Conservation (phyloP, 2,113 vertebrate genomes). For the Myrmecophaga tridactyla region DNA sequence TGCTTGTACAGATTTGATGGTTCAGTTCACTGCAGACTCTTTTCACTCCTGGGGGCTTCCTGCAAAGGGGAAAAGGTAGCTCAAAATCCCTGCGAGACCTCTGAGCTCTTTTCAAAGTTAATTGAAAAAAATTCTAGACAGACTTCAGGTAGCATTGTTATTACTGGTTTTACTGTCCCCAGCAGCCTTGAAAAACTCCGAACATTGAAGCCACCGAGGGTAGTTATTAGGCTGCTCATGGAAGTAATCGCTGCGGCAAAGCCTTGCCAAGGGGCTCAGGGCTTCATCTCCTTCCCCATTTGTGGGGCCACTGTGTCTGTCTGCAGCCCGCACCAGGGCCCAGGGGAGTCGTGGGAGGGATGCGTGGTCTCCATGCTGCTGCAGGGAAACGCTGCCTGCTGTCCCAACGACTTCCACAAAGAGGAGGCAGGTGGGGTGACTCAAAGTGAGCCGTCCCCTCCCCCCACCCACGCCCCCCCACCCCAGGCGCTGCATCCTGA, state of each 20-base stretch:
- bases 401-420: neutral
- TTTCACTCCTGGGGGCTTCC: neutral
- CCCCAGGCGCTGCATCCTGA: neutral
- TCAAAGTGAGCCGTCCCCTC: neutral
- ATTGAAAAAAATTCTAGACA: neutral
- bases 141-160: neutral
- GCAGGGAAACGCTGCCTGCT: neutral
- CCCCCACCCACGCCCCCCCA: neutral
- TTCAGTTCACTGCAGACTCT: neutral
- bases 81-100: slow-evolving; percentile 13
- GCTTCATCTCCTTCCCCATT: neutral
- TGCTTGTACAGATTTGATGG: neutral
- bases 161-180: slow-evolving; percentile 22
- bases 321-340: neutral
- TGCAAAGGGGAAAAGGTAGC: neutral
- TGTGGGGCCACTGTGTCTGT: neutral
- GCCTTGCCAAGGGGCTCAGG: neutral
- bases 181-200: neutral
- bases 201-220: slow-evolving; percentile 22
- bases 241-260: neutral
- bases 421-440: slow-evolving; percentile 4
- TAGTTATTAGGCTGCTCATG: neutral
- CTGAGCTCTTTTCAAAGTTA: neutral
- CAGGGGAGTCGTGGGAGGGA: neutral
- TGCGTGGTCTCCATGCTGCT: rapidly evolving